These are phyloP conservation scores for Calidris pygmaea DNA, from an alignment of 2,113 vertebrate species.

Conservation along the genomic window DNA sequence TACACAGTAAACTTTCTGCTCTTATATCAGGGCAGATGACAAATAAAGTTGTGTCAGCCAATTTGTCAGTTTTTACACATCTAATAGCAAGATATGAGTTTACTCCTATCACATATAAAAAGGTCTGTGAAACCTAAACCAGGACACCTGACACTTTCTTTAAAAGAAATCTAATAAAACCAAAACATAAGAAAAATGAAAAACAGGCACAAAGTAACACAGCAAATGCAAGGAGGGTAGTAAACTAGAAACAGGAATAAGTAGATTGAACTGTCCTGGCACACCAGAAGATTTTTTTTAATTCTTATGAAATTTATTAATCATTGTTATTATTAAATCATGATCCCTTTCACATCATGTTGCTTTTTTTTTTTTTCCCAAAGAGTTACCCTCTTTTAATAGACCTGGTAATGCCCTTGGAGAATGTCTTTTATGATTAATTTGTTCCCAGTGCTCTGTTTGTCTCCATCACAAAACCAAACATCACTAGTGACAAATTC, in stretches of 20 bases:
- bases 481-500: background rate
- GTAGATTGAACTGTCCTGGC: background rate
- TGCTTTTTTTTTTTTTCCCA: background rate
- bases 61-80: background rate
- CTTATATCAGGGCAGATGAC: background rate
- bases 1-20: background rate
- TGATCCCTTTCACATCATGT: background rate
- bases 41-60: background rate
- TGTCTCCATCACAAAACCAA: background rate
- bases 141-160: background rate
- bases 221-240: background rate
- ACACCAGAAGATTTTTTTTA: background rate
- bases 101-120: background rate
- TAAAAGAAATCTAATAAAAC: background rate
- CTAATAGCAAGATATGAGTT: background rate
- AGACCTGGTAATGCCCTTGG: background rate
- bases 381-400: background rate
- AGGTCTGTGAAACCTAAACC: background rate
- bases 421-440: background rate
- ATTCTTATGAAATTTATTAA: background rate
- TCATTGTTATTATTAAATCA: background rate
- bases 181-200: background rate
- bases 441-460: background rate
- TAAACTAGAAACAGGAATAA: background rate
- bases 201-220: background rate